Percentiles rank a stretch among this genome's conserved stretches.
Conservation (phyloP, 1,140 invertebrate genomes). For the Bombus affinis region DNA sequence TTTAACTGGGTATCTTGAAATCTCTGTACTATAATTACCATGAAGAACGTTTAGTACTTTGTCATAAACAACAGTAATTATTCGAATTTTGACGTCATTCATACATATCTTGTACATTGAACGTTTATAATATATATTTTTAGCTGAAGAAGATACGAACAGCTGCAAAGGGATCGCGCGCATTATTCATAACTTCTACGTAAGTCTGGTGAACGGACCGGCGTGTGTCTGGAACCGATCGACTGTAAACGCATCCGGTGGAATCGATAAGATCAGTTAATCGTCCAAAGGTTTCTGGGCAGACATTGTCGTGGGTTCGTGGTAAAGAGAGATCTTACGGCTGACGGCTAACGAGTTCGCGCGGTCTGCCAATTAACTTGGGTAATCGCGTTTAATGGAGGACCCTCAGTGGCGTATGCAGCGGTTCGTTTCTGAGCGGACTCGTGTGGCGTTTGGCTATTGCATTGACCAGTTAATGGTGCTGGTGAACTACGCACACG, state of each 20-base stretch:
- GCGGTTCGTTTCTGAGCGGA: conserved; percentile 16
- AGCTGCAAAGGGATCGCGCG: no score
- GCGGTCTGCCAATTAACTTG: conserved; percentile 74
- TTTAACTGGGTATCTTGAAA: background rate
- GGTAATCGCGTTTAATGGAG: conserved; percentile 74
- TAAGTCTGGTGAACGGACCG: background rate
- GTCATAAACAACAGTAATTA: background rate
- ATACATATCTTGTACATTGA: background rate
- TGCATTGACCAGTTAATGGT: conserved; percentile 53
- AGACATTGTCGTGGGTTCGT: conserved; percentile 19
- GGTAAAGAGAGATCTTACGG: conserved; percentile 56
- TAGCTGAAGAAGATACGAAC: background rate
- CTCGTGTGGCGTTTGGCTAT: background rate
- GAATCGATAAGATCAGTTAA: conserved; percentile 25
- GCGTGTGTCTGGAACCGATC: background rate
- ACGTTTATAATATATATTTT: background rate
- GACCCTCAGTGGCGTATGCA: conserved; percentile 5
- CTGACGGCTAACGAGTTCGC: conserved; percentile 71
- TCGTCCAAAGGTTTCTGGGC: conserved; percentile 13
- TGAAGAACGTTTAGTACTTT: background rate
- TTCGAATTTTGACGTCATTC: background rate
- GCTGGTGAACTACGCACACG: conserved; percentile 27
- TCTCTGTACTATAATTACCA: background rate
- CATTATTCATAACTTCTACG: background rate
- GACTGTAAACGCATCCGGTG: background rate